Evolutionary conservation across 2,113 vertebrate species (phyloP).

Genomic region (Nestor notabilis): DNA sequence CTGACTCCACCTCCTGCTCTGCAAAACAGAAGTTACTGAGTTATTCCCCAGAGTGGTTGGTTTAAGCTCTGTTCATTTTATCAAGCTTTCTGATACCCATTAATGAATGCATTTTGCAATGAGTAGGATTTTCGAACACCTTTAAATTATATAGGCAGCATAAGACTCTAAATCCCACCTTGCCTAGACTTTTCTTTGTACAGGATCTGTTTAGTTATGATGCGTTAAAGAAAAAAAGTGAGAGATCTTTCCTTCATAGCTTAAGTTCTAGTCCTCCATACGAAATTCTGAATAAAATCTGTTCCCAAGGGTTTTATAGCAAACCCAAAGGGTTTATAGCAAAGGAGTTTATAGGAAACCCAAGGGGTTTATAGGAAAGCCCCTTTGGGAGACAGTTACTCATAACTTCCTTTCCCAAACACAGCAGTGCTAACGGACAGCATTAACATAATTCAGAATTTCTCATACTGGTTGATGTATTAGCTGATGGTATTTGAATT

Average conservation of each 20-base stretch:
- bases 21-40: background rate
- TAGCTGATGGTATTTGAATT: background rate
- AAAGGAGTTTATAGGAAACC: background rate
- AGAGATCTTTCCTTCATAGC: background rate
- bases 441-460: background rate
- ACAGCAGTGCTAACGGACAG: background rate
- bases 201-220: background rate
- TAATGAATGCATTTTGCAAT: background rate
- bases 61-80: background rate
- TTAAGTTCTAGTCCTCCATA: background rate
- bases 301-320: background rate
- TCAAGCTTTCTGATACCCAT: background rate
- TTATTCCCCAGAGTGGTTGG: background rate
- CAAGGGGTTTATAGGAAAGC: background rate
- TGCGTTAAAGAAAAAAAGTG: background rate
- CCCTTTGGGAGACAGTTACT: background rate
- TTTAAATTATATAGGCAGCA: background rate
- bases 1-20: background rate
- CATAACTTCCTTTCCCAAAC: background rate
- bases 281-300: background rate
- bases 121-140: background rate
- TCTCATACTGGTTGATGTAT: background rate
- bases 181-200: background rate
- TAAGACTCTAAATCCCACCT: background rate
- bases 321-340: background rate